These are phyloP conservation scores for Narcine bancroftii DNA, from an alignment of 2,113 vertebrate genomes.

Conservation along the genomic window DNA sequence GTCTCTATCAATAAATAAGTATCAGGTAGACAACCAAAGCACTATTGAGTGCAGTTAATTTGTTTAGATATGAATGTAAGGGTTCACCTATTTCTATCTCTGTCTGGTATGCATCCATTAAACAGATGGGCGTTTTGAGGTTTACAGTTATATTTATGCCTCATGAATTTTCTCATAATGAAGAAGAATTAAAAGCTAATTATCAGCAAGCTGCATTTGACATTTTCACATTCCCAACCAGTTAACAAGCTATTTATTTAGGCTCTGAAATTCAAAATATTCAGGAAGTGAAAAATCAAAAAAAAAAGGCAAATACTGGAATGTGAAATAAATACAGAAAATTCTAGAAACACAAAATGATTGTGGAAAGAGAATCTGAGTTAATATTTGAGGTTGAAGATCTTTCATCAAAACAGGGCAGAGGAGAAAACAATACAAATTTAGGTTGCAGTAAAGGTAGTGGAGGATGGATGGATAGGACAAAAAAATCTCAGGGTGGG, in stretches of 20 bases:
- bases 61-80: not conserved
- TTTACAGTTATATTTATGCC: constrained; percentile 9
- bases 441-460: no score
- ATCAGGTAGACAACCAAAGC: not conserved
- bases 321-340: no score
- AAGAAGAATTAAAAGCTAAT: not conserved
- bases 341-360: no score
- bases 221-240: constrained; percentile 1
- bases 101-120: not conserved
- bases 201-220: not conserved
- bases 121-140: not conserved
- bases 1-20: not conserved
- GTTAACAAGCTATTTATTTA: constrained; percentile 30
- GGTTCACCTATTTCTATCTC: not conserved
- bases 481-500: no score
- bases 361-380: no score
- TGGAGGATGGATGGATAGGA: no score
- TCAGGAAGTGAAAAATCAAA: not conserved
- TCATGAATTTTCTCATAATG: not conserved
- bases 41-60: not conserved
- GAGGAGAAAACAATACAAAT: no score
- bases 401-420: no score
- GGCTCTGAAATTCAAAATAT: not conserved
- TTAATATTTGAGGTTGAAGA: no score
- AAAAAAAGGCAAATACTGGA: no score